Conservation (phyloP, 2,113 vertebrate genomes). For the Piprites chloris region DNA sequence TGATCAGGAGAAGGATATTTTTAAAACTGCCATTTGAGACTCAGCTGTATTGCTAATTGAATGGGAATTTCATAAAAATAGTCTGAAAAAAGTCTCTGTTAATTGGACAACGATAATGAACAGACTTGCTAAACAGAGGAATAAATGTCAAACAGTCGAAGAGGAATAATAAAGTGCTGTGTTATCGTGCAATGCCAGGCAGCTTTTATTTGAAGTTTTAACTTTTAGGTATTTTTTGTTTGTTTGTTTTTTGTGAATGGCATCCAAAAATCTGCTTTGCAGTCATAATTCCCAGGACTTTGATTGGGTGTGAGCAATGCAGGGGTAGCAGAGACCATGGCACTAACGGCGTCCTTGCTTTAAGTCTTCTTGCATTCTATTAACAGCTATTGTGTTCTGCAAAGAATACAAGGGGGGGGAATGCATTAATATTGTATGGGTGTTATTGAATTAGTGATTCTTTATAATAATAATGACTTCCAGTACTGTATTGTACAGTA, state of each 20-base stretch:
- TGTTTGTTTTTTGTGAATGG: not conserved
- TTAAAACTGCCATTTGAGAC: constrained; percentile 64
- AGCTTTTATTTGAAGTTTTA: constrained; percentile 41
- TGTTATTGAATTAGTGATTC: constrained; percentile 34
- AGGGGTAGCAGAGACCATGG: not conserved
- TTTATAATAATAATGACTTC: constrained; percentile 17
- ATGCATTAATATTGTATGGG: not conserved
- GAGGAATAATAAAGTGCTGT: constrained; percentile 28
- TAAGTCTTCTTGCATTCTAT: not conserved
- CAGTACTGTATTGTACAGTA: not conserved
- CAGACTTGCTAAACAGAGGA: constrained; percentile 44
- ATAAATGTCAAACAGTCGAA: constrained; percentile 24
- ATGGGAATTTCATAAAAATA: constrained; percentile 54
- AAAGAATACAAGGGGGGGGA: not conserved
- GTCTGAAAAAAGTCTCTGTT: constrained; percentile 42
- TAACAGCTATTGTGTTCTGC: not conserved
- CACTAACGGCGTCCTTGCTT: not conserved
- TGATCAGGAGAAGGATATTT: constrained; percentile 48
- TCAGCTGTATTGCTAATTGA: constrained; percentile 57
- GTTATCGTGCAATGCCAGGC: constrained; percentile 34
- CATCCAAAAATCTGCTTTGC: constrained; percentile 4
- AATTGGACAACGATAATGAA: constrained; percentile 48
- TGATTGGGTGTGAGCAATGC: not conserved
- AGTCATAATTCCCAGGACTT: not conserved
- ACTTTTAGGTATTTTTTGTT: not conserved